A percentile compares a stretch with the other conserved stretches of the same genome.
phyloP scores from a whole-genome alignment of 2,888 invertebrate genomes.

The Acleris literana region DNA sequence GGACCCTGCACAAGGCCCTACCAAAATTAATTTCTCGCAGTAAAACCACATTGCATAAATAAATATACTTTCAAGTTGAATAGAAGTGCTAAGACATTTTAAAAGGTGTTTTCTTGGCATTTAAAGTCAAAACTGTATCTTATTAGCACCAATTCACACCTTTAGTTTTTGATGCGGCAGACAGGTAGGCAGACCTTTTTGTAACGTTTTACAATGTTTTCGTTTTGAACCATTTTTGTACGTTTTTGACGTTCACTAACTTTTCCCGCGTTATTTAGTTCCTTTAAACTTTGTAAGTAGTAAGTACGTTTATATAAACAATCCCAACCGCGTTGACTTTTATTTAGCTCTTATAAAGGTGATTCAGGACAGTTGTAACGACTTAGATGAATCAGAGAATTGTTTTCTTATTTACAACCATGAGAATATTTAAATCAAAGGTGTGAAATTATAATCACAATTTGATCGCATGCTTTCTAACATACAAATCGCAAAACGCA shows the following conservation, averaged over 20 bases:
- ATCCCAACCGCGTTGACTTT: too few species aligned
- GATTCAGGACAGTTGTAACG: too few species aligned
- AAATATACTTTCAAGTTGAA: not conserved
- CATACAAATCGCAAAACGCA: not conserved
- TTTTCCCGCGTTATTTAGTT: too few species aligned
- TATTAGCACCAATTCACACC: slow-evolving; percentile 21
- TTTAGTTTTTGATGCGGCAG: slow-evolving; percentile 3
- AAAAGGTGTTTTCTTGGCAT: slow-evolving; percentile 30
- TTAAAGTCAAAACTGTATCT: slow-evolving; percentile 9
- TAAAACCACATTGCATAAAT: not conserved
- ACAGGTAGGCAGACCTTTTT: slow-evolving; percentile 3
- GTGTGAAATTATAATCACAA: slow-evolving; percentile 23
- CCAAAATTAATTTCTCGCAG: not conserved
- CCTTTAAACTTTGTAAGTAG: not conserved
- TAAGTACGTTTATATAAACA: not conserved
- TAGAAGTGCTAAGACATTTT: slow-evolving; percentile 29
- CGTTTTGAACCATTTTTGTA: too few species aligned
- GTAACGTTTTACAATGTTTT: too few species aligned
- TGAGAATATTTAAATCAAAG: slow-evolving; percentile 21
- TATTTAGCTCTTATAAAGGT: too few species aligned
- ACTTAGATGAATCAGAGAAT: not conserved
- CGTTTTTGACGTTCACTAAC: too few species aligned
- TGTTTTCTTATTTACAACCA: slow-evolving; percentile 17
- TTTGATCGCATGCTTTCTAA: not conserved
- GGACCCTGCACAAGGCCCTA: too few species aligned